Conservation (phyloP, 1,140 invertebrate genomes). For the Lordiphosa collinella region DNA sequence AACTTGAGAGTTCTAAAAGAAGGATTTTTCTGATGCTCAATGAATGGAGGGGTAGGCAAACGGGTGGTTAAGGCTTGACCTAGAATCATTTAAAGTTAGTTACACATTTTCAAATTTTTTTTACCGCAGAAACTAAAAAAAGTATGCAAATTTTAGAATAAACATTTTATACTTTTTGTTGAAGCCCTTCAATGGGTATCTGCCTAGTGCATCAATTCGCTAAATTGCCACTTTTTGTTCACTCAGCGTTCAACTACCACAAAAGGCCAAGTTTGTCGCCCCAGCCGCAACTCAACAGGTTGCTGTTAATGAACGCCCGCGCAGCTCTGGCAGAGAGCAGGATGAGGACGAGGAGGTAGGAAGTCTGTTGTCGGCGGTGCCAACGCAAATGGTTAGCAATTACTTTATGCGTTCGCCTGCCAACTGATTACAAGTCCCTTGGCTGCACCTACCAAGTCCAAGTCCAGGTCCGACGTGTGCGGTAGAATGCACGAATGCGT, state of each 20-base stretch:
- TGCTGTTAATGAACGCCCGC: constrained; percentile 76
- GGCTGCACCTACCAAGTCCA: constrained; percentile 31
- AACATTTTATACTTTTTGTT: too few relatives aligned
- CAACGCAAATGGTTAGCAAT: constrained; percentile 76
- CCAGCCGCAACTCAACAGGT: constrained; percentile 66
- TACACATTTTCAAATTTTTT: too few relatives aligned
- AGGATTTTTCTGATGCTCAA: background rate
- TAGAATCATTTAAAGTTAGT: too few relatives aligned
- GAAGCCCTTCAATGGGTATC: too few relatives aligned
- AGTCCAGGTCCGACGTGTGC: constrained; percentile 53
- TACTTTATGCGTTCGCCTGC: constrained; percentile 76
- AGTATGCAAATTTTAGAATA: too few relatives aligned
- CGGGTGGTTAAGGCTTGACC: too few relatives aligned
- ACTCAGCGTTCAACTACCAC: constrained; percentile 27
- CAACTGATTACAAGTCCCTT: constrained; percentile 75
- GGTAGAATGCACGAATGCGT: constrained; percentile 74
- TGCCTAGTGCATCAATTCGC: constrained; percentile 4
- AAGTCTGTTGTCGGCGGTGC: constrained; percentile 55
- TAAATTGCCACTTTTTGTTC: constrained; percentile 5
- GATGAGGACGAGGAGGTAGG: constrained; percentile 9
- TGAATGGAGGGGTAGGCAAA: too few relatives aligned
- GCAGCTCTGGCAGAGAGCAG: constrained; percentile 22
- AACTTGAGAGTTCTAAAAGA: constrained; percentile 25
- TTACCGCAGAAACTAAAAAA: too few relatives aligned
- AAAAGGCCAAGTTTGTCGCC: constrained; percentile 73